Conservation (phyloP, 2,797 vertebrate genomes). For the Lithobates pipiens region DNA sequence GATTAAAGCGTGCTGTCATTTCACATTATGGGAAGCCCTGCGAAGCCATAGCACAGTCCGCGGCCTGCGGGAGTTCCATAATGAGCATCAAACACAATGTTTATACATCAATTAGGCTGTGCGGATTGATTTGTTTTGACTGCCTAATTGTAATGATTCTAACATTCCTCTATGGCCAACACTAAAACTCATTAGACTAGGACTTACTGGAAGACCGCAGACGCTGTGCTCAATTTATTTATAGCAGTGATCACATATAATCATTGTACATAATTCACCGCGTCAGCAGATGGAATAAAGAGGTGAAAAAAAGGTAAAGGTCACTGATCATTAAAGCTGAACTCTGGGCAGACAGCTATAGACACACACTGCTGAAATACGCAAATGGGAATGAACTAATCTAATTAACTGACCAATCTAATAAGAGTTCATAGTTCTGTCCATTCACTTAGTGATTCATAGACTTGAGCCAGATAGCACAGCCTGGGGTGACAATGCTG, state of each 20-base stretch:
- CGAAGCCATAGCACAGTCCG: not conserved
- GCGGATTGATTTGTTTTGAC: conserved; percentile 21
- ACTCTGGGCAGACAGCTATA: not conserved
- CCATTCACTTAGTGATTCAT: not conserved
- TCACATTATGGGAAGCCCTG: not conserved
- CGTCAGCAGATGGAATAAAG: not conserved
- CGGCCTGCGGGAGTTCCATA: not conserved
- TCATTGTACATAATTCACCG: not conserved
- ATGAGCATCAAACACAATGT: not conserved
- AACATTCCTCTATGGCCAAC: not conserved
- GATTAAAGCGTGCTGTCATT: not conserved
- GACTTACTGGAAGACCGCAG: conserved; percentile 7
- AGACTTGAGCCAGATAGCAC: too few species aligned
- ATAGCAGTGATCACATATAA: not conserved
- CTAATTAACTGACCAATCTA: not conserved
- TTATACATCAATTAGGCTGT: conserved; percentile 12
- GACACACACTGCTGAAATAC: not conserved
- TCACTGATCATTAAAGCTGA: not conserved
- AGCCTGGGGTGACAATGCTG: too few species aligned
- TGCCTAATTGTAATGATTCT: not conserved
- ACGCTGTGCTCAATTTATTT: not conserved
- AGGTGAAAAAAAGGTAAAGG: not conserved
- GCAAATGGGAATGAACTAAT: not conserved
- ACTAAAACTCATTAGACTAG: not conserved
- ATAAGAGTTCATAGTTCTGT: not conserved